Evolutionary conservation across 1,140 invertebrate species (phyloP), one percentile per base, ranked within the genome.

Genomic region (Saccostrea echinata): DNA sequence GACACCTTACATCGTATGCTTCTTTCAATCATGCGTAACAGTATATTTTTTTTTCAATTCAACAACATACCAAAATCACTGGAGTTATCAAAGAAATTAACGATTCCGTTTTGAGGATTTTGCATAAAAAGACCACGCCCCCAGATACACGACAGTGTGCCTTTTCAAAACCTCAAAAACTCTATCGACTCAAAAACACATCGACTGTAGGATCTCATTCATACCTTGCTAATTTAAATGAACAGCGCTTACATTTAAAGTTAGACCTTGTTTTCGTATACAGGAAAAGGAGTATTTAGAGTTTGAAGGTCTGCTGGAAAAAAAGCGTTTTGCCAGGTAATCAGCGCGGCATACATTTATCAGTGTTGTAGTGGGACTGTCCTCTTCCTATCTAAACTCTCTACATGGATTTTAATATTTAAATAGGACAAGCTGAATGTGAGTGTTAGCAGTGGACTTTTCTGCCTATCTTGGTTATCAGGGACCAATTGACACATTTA

Each of bases 361-460:
- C 68, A 76, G 68, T 13, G 68, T 76, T 76, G 68, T 76, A 27
- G 68, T 16, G 13, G 30, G 68, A 9, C 68, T 11, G 68, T 76
- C 68, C 33, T 64, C 57, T 64, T 33, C 16, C 16, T n/a, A 21
- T 61, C 55, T 21, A 21, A 61, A 21, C 55, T 30, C 68, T 76
- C 24, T 76, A 76, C 68, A 76, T 30, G 68, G 68, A 76, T 76
- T 76, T 76, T 76, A 76, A 76, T 35, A 76, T 76, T 76, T 76
- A 76, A 76, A 76, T 76, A 30, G 68, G 68, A 76, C 68, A 76
- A 76, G 68, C 27, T 30, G 68, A 76, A 33, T 33, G 68, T 30
- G 68, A 27, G 11, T 1, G 68, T 30, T 27, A 30, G 68, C 27
- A 76, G 27, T 76, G 68, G 16, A 33, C 24, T 76, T 33, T 27